These are phyloP conservation scores for Erythrolamprus reginae DNA, from an alignment of 2,113 vertebrate species.

Conservation along the genomic window DNA sequence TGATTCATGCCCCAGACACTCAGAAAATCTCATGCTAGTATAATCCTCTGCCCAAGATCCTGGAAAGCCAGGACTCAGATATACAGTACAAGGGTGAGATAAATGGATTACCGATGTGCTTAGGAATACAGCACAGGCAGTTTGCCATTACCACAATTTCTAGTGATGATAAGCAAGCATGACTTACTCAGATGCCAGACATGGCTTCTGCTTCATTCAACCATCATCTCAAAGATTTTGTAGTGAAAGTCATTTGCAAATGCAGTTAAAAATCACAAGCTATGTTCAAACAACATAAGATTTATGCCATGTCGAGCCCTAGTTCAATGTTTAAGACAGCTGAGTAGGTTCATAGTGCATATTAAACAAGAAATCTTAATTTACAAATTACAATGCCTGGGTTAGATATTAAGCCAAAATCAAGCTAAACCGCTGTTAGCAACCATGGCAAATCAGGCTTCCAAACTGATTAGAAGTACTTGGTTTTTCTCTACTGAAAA, in stretches of 20 bases:
- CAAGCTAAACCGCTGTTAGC: not conserved
- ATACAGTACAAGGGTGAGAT: not conserved
- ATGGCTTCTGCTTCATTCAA: not conserved
- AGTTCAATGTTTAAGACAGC: not conserved
- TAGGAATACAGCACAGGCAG: not conserved
- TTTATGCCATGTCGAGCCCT: not conserved
- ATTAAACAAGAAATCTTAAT: not conserved
- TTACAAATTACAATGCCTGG: not conserved
- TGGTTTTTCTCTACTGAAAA: not conserved
- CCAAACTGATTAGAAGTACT: not conserved
- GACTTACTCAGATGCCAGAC: not conserved
- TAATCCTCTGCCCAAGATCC: not conserved
- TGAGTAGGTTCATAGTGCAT: not conserved
- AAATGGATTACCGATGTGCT: not conserved
- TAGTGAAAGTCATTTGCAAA: not conserved
- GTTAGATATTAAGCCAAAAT: not conserved
- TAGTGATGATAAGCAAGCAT: not conserved
- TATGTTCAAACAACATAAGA: not conserved
- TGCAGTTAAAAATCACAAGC: not conserved
- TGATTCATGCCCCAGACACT: not conserved
- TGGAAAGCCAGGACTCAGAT: not conserved
- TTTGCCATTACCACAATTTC: not conserved
- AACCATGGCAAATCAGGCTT: not conserved
- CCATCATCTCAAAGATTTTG: not conserved
- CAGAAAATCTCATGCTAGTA: not conserved